phyloP scores from a whole-genome alignment of 2,113 vertebrate genomes.

The Rhipidura dahli region DNA sequence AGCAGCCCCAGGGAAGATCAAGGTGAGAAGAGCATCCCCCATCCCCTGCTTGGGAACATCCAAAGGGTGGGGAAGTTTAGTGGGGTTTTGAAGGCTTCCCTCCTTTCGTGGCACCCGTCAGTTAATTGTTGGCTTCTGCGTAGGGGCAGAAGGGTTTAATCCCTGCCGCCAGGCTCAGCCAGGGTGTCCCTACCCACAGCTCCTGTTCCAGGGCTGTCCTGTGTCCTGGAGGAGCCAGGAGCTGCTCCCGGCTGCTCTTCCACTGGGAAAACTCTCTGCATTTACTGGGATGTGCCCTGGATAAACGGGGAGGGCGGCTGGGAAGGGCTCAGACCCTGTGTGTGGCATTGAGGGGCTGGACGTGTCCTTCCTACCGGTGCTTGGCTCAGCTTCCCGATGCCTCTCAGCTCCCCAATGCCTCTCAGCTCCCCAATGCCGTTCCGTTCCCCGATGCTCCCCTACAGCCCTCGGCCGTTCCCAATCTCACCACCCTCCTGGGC shows the following conservation, averaged over 20 bases:
- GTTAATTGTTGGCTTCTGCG: not conserved
- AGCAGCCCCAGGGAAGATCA: not conserved
- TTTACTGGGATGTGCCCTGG: accelerated
- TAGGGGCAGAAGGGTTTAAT: accelerated
- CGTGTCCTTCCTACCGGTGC: accelerated
- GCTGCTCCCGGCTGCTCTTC: not conserved
- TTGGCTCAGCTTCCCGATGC: no score
- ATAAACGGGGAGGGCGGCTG: accelerated
- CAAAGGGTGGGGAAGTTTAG: not conserved
- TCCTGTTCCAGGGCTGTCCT: not conserved
- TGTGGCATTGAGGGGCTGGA: accelerated
- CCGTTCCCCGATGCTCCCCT: accelerated
- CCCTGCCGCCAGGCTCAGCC: not conserved
- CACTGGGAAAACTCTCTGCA: not conserved
- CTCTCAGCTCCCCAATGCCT: no score
- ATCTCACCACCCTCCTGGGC: accelerated
- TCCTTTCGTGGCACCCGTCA: accelerated
- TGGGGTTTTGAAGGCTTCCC: accelerated
- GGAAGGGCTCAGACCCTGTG: not conserved
- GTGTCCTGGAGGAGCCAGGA: not conserved
- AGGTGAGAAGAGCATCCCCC: not conserved
- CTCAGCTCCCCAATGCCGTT: no score
- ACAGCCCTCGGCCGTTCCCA: accelerated
- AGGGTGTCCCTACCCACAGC: not conserved
- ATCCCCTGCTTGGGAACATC: not conserved